Percentiles rank a stretch among this genome's conserved stretches.
phyloP scores from a whole-genome alignment of 2,113 vertebrate species.

The Pipa parva region DNA sequence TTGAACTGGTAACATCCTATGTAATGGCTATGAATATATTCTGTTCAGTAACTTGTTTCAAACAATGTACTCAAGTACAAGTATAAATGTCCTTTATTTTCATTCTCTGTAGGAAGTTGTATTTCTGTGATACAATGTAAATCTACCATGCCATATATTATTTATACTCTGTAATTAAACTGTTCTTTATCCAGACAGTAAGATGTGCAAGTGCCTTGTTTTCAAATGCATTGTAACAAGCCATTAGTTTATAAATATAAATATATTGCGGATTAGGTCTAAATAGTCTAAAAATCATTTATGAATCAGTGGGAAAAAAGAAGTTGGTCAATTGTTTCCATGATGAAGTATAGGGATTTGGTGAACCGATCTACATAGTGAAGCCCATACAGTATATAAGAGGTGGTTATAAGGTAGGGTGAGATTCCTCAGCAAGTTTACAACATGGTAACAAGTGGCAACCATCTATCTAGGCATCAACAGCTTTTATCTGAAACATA shows the following conservation, averaged over 20 bases:
- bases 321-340: too few relatives aligned
- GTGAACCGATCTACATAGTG: too few relatives aligned
- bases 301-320: too few relatives aligned
- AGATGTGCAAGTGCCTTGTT: neutral
- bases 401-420: too few relatives aligned
- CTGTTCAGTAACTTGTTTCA: conserved; percentile 70
- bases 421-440: too few relatives aligned
- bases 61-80: conserved; percentile 69
- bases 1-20: conserved; percentile 69
- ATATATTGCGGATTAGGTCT: too few relatives aligned
- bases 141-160: conserved; percentile 68
- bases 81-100: conserved; percentile 73
- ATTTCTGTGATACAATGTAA: conserved; percentile 70
- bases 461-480: too few relatives aligned
- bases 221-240: neutral
- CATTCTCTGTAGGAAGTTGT: conserved; percentile 67
- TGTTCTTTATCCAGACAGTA: conserved; percentile 71
- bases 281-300: neutral
- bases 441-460: too few relatives aligned
- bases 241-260: too few relatives aligned
- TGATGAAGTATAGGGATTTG: too few relatives aligned
- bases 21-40: conserved; percentile 66
- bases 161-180: conserved; percentile 73
- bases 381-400: too few relatives aligned
- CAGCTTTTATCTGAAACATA: too few relatives aligned